These are phyloP conservation scores for Mionectes olivaceus DNA, from an alignment of 2,797 vertebrate genomes.

Conservation along the genomic window DNA sequence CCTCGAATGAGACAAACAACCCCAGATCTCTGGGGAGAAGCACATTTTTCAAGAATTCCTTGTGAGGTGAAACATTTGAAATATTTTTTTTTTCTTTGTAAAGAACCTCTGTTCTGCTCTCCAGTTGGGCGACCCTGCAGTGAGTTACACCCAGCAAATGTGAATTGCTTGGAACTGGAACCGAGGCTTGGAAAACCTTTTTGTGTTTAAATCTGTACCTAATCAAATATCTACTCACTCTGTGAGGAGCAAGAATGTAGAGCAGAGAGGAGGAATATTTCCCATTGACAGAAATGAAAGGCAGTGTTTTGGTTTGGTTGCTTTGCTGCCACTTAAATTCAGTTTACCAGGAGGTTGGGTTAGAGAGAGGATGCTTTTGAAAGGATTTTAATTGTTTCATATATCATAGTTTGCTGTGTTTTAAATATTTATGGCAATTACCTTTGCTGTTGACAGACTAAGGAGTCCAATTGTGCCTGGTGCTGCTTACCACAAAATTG, in stretches of 20 bases:
- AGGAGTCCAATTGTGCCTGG: background rate
- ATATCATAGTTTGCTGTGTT: background rate
- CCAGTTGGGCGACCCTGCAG: constrained; percentile 4
- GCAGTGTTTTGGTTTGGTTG: background rate
- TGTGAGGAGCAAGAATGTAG: background rate
- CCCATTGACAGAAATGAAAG: background rate
- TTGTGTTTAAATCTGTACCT: constrained; percentile 59
- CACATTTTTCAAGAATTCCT: constrained; percentile 42
- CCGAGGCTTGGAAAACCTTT: constrained; percentile 21
- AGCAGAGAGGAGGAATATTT: background rate
- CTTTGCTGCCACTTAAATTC: background rate
- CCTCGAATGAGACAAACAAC: background rate
- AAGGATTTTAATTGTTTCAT: background rate
- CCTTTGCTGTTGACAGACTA: background rate
- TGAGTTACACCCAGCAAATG: constrained; percentile 50
- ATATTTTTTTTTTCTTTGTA: background rate
- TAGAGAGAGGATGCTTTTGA: background rate
- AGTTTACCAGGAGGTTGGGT: background rate
- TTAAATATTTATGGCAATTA: background rate
- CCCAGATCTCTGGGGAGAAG: background rate
- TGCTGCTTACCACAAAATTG: background rate
- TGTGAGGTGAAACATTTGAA: constrained; percentile 43
- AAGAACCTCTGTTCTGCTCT: constrained; percentile 26
- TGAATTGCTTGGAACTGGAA: constrained; percentile 59
- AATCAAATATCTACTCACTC: constrained; percentile 43